These are phyloP conservation scores for Danio kyathit DNA, from an alignment of 2,797 vertebrate genomes.

Conservation along the genomic window DNA sequence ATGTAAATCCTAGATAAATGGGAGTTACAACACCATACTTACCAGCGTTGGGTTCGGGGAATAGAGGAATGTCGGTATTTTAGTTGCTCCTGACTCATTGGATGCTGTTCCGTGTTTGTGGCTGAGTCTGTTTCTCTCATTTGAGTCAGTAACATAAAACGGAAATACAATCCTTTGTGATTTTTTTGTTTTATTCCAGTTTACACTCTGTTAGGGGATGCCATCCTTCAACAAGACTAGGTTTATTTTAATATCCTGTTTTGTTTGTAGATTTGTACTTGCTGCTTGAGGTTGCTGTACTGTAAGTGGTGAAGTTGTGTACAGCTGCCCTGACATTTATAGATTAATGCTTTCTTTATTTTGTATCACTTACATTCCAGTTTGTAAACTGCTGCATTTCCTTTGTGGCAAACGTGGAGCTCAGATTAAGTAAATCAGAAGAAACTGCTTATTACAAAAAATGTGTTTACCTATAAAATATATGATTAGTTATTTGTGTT, in stretches of 20 bases:
- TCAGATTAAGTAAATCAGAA: slow-evolving; percentile 29
- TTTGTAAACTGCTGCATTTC: slow-evolving; percentile 12
- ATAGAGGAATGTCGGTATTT: slow-evolving; percentile 64
- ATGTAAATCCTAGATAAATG: slow-evolving; percentile 44
- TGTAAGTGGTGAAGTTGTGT: slow-evolving; percentile 52
- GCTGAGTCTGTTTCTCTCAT: slow-evolving; percentile 78
- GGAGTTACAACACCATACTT: slow-evolving; percentile 31
- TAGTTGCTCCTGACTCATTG: slow-evolving; percentile 70
- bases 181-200: slow-evolving; percentile 72
- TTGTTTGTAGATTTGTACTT: slow-evolving; percentile 58
- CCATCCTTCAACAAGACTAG: slow-evolving; percentile 71
- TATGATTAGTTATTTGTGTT: neutral
- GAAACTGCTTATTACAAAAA: neutral
- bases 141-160: slow-evolving; percentile 56
- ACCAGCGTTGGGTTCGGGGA: slow-evolving; percentile 43
- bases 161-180: slow-evolving; percentile 74
- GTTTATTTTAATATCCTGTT: slow-evolving; percentile 75
- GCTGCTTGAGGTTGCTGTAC: slow-evolving; percentile 55
- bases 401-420: slow-evolving; percentile 26
- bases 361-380: slow-evolving; percentile 20
- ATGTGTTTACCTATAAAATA: slow-evolving; percentile 6
- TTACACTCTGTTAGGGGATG: slow-evolving; percentile 70
- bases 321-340: slow-evolving; percentile 38
- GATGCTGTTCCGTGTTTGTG: slow-evolving; percentile 66
- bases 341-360: slow-evolving; percentile 22